These are phyloP conservation scores for Anastrepha obliqua DNA, from an alignment of 1,140 invertebrate species.

Conservation along the genomic window DNA sequence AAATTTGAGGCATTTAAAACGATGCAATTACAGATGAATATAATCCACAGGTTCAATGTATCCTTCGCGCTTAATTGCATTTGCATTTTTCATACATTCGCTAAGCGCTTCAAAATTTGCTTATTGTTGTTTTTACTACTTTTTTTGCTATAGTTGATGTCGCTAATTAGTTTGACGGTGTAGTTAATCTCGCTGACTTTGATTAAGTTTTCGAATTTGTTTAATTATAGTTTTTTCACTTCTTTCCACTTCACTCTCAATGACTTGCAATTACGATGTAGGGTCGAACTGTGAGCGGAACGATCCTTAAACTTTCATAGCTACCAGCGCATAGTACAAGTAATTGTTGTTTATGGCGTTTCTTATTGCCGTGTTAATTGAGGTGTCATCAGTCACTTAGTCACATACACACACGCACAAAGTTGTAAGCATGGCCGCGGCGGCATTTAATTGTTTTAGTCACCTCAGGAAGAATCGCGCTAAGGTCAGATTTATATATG, in stretches of 20 bases:
- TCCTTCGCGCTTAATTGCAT: constrained; percentile 36
- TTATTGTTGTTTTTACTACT: not conserved
- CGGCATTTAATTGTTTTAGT: not conserved
- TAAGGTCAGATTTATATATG: not conserved
- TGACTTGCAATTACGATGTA: not conserved
- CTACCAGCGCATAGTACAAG: not conserved
- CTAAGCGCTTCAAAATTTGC: not conserved
- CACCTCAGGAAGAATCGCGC: not conserved
- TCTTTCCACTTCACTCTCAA: constrained; percentile 20
- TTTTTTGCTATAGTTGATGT: not conserved
- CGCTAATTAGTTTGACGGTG: not conserved
- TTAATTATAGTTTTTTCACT: not conserved
- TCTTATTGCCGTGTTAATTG: not conserved
- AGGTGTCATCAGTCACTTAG: constrained; percentile 11
- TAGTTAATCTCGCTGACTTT: not conserved
- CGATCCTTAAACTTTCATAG: not conserved
- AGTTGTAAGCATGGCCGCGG: not conserved
- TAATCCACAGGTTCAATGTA: constrained; percentile 48
- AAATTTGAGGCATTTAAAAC: constrained; percentile 45
- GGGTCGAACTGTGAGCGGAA: not conserved
- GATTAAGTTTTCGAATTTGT: not conserved
- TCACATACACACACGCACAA: not conserved
- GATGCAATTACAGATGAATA: constrained; percentile 50
- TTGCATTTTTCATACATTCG: constrained; percentile 43
- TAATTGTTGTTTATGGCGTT: not conserved